Evolutionary conservation across 2,113 vertebrate species (phyloP).

Genomic region (Synchiropus splendidus): DNA sequence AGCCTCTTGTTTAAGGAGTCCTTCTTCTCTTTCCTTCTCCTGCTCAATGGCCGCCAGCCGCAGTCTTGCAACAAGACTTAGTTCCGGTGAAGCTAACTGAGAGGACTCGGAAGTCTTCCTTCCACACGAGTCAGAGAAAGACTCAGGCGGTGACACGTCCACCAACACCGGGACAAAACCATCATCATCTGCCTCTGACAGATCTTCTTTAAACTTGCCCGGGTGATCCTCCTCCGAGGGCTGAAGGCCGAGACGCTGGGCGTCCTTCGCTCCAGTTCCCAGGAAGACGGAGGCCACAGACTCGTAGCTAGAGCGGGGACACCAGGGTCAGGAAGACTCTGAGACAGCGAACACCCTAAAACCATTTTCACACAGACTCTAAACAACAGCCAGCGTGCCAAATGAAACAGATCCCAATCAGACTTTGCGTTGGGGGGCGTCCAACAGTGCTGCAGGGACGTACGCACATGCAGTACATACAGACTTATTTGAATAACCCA

Average conservation of each 20-base stretch:
- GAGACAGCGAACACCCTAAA: slow-evolving; percentile 27
- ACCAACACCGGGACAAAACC: neutral
- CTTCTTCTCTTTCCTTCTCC: slow-evolving; percentile 37
- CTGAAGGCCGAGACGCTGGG: neutral
- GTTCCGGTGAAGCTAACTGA: neutral
- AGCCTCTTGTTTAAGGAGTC: slow-evolving; percentile 1
- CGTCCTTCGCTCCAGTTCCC: slow-evolving; percentile 13
- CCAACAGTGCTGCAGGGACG: too few species aligned
- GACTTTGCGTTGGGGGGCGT: too few species aligned
- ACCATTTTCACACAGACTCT: slow-evolving; percentile 13
- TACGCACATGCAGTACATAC: too few species aligned
- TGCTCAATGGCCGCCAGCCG: slow-evolving; percentile 45
- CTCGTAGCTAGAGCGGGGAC: slow-evolving; percentile 42
- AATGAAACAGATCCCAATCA: too few species aligned
- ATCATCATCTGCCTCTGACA: slow-evolving; percentile 15
- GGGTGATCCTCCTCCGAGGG: too few species aligned
- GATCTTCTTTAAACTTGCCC: too few species aligned
- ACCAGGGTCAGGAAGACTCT: slow-evolving; percentile 41
- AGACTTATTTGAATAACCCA: too few species aligned
- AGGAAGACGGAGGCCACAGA: slow-evolving; percentile 39
- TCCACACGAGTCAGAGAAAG: neutral
- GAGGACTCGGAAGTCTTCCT: neutral
- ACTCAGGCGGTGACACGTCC: neutral
- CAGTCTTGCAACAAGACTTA: slow-evolving; percentile 42
- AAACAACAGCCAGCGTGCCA: slow-evolving; percentile 3